Evolutionary conservation across 2,888 invertebrate genomes (phyloP).

Genomic region (Sphaerophoria taeniata): DNA sequence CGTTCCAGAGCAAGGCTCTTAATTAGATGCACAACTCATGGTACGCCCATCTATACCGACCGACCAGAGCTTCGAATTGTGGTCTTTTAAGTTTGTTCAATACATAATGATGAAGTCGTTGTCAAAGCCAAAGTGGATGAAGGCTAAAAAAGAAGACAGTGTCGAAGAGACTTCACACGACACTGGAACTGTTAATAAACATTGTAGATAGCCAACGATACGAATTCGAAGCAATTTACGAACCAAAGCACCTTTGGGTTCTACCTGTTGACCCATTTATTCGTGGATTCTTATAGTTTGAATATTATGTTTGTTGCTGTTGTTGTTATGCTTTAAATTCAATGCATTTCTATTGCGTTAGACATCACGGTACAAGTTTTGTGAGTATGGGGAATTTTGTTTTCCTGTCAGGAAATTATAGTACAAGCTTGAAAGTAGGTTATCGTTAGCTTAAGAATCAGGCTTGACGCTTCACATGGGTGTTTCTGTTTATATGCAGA

Average conservation of each 20-base stretch:
- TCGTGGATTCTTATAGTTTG: conserved; percentile 11
- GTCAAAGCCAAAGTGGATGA: conserved; percentile 7
- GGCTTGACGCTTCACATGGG: background rate
- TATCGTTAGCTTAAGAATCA: conserved; percentile 12
- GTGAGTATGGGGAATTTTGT: conserved; percentile 33
- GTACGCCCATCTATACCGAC: conserved; percentile 39
- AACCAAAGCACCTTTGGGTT: conserved; percentile 51
- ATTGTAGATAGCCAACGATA: conserved; percentile 38
- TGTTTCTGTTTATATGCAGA: conserved; percentile 24
- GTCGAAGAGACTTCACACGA: conserved; percentile 30
- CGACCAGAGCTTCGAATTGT: background rate
- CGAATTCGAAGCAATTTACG: background rate
- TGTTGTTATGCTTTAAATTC: conserved; percentile 25
- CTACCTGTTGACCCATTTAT: conserved; percentile 70
- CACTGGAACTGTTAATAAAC: conserved; percentile 63
- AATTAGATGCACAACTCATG: conserved; percentile 68
- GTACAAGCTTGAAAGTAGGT: conserved; percentile 49
- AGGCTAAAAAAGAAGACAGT: conserved; percentile 7
- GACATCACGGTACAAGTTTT: conserved; percentile 43
- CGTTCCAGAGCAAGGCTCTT: conserved; percentile 39
- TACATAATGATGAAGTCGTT: background rate
- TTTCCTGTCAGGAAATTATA: conserved; percentile 64
- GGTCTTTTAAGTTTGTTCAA: background rate
- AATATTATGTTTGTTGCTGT: conserved; percentile 20
- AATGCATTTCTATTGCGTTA: conserved; percentile 45